These are phyloP conservation scores for Catostylus mosaicus DNA, from an alignment of 30 jellyfish, hydroid and myxozoan genomes.

Conservation along the genomic window DNA sequence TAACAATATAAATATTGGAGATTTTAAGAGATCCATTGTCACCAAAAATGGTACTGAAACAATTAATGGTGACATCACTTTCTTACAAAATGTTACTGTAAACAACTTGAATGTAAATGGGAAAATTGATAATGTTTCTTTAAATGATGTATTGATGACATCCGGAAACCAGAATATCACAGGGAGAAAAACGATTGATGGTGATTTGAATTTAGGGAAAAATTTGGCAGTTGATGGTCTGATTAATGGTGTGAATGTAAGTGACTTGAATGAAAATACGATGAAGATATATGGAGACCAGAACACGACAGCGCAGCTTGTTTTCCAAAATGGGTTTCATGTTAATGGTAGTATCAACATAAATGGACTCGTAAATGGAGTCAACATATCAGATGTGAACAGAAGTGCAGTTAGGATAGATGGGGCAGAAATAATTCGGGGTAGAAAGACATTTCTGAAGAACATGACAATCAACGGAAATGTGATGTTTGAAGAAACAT, in stretches of 20 bases:
- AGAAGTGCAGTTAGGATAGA: constrained; percentile 58
- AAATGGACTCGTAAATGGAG: constrained; percentile 60
- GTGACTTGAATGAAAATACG: constrained; percentile 37
- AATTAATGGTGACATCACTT: constrained; percentile 56
- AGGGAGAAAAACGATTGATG: constrained; percentile 51
- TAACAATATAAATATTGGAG: constrained; percentile 50
- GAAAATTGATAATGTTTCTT: constrained; percentile 39
- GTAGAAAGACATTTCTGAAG: constrained; percentile 37
- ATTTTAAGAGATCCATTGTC: constrained; percentile 49
- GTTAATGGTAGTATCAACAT: constrained; percentile 54
- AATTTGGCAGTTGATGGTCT: constrained; percentile 37
- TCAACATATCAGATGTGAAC: constrained; percentile 58
- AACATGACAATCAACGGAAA: constrained; percentile 16
- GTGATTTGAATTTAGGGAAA: not conserved
- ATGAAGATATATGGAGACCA: constrained; percentile 72
- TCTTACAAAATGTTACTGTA: constrained; percentile 27
- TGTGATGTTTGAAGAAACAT: constrained; percentile 12
- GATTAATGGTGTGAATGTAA: constrained; percentile 67
- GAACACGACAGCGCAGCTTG: constrained; percentile 53
- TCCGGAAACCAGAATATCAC: constrained; percentile 62
- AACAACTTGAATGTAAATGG: constrained; percentile 34
- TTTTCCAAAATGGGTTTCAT: constrained; percentile 50
- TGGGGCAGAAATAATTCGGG: constrained; percentile 28
- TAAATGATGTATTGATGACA: constrained; percentile 56
- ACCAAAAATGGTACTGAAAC: constrained; percentile 25